Percentiles rank a stretch among this genome's conserved stretches.
phyloP scores from a whole-genome alignment of 2,888 invertebrate genomes.

The Nomada ferruginata region DNA sequence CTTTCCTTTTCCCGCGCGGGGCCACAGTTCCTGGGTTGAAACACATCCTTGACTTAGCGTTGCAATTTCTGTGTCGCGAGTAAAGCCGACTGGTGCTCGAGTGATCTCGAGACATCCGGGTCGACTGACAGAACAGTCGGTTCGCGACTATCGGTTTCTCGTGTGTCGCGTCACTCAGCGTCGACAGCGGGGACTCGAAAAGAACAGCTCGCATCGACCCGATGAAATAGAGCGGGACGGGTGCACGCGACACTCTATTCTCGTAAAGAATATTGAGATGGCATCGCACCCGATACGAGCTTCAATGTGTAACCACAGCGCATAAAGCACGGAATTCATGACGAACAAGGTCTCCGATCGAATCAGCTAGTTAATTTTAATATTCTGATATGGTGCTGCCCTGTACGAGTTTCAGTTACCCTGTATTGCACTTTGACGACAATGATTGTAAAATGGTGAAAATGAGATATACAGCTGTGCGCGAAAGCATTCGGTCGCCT shows the following conservation, averaged over 20 bases:
- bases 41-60: constrained; percentile 34
- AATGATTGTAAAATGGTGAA: too few relatives aligned
- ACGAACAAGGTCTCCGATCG: background rate
- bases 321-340: background rate
- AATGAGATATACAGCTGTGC: too few relatives aligned
- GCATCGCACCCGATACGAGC: constrained; percentile 36
- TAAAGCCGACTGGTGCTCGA: constrained; percentile 39
- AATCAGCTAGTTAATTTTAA: background rate
- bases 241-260: constrained; percentile 45
- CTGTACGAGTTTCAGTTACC: too few relatives aligned
- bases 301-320: background rate
- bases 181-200: constrained; percentile 28
- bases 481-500: too few relatives aligned
- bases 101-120: constrained; percentile 45
- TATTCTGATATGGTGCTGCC: background rate
- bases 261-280: constrained; percentile 46
- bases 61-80: constrained; percentile 52
- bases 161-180: constrained; percentile 28
- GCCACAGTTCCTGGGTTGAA: constrained; percentile 7
- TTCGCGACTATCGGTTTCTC: constrained; percentile 58
- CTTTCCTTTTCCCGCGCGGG: background rate
- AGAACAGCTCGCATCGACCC: constrained; percentile 14
- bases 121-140: constrained; percentile 32
- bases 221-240: constrained; percentile 30
- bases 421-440: too few relatives aligned